A percentile compares a stretch with the other conserved stretches of the same genome.
These are phyloP conservation scores for Caiman crocodilus DNA, from an alignment of 2,797 vertebrate genomes.

Conservation along the genomic window DNA sequence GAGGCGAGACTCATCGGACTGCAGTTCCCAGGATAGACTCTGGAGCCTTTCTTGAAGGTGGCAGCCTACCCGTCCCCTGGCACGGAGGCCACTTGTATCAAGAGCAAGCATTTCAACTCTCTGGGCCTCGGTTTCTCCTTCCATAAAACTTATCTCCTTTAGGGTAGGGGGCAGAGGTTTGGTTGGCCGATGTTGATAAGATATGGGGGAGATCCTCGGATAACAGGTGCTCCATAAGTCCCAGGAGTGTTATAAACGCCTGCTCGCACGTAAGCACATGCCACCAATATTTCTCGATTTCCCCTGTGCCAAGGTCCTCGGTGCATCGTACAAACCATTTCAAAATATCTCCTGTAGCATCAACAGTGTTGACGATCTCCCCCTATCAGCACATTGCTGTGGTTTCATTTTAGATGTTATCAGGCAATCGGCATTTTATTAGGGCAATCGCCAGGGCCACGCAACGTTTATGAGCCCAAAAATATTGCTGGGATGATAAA, in stretches of 20 bases:
- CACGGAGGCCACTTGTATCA: too few species aligned
- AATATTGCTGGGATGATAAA: constrained; percentile 42
- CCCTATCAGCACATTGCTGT: not conserved
- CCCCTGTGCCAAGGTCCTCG: not conserved
- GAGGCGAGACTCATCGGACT: too few species aligned
- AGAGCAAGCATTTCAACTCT: too few species aligned
- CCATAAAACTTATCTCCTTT: not conserved
- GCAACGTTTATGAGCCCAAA: constrained; percentile 35
- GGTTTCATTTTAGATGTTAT: constrained; percentile 16
- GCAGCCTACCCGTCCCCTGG: too few species aligned
- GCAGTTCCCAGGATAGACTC: too few species aligned
- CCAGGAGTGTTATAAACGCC: not conserved
- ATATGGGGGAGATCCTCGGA: not conserved
- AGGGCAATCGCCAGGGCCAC: constrained; percentile 44
- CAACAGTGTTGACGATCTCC: not conserved
- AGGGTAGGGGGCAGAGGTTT: not conserved
- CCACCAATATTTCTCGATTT: not conserved
- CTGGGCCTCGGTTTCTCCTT: not conserved
- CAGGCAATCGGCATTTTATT: constrained; percentile 52
- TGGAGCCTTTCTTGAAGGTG: too few species aligned
- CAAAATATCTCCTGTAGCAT: not conserved
- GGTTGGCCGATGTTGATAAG: not conserved
- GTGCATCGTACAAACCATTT: not conserved
- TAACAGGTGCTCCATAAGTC: not conserved
- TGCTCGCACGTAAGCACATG: too few species aligned